Base-by-base conservation (phyloP, 92 coral and sea anemone genomes). In the Desmophyllum pertusum region DNA sequence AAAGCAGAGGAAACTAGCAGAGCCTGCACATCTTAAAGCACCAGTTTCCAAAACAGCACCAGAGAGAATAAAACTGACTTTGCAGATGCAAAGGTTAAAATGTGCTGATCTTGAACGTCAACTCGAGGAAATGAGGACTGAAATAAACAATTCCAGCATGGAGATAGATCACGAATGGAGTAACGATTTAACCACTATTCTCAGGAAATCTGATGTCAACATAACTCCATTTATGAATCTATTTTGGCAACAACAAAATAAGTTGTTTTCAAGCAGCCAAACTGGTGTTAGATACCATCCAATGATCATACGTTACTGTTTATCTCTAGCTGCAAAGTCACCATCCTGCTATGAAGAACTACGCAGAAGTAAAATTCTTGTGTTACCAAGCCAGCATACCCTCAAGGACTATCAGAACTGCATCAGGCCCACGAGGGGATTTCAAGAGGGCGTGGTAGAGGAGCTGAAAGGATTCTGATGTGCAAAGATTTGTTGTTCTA, bases 161-260 rank as follows among this genome's bases (percentile, higher is more conserved):
- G 78, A 84, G 35, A 53, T 84, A 27, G 92, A 84, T 37, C 82
- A 67, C 59, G 55, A 84, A 51, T 64, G 81, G 39, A 86, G 90
- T 67, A 31, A 90, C 33, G 93, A 90, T 73, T 53, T 90, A 9
- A 77, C 85, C 30, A 57, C 63, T 17, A 86, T 90, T 46, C 62
- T 84, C 57, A 77, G 85, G 50, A 62, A 89, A 23, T 55, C 81
- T 27, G 50, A 48, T 50, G 33, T 27, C 38, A 84, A 45, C 46
- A 35, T 76, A 23, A 76, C 85, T 10, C 91, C 88, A 10, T 88
- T 88, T 42, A 88, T 88, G 91, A 29, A 64, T 48, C 85, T 88
- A 55, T 83, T 88, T 83, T 83, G 91, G 91, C 91, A 88, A 79
- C 72, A 88, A 40, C 92, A 89, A 41, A 89, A 89, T 70, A 89